phyloP scores from a whole-genome alignment of 92 coral and sea anemone species.

The Epizoanthus fatuus region DNA sequence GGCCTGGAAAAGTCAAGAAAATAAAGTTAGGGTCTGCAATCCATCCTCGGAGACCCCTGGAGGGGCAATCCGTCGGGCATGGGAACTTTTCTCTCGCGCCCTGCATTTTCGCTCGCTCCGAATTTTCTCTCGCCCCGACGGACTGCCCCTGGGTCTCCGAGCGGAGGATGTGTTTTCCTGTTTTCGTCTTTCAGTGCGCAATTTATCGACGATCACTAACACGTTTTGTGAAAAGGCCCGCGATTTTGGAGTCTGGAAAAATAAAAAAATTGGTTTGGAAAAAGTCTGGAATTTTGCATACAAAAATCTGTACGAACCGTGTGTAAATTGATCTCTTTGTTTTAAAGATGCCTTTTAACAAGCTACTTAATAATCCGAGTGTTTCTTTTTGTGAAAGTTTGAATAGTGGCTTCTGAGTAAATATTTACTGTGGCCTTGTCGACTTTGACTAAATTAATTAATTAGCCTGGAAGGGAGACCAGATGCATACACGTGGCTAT shows the following conservation, averaged over 20 bases:
- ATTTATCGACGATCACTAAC: neutral
- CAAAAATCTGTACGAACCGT: neutral
- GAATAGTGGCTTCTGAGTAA: slow-evolving; percentile 26
- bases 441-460: neutral
- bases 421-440: slow-evolving; percentile 10
- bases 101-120: too few relatives aligned
- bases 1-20: too few relatives aligned
- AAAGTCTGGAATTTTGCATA: neutral
- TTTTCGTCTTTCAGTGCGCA: neutral
- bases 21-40: too few relatives aligned
- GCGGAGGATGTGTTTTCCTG: too few relatives aligned
- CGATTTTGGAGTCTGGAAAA: neutral
- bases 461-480: too few relatives aligned
- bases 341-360: neutral
- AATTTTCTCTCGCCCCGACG: too few relatives aligned
- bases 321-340: slow-evolving; percentile 4
- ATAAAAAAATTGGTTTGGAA: neutral
- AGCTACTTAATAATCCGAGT: slow-evolving; percentile 1
- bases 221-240: too few relatives aligned
- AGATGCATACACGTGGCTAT: too few relatives aligned
- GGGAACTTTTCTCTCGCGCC: too few relatives aligned
- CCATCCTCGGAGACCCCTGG: too few relatives aligned
- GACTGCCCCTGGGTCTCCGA: too few relatives aligned
- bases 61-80: too few relatives aligned
- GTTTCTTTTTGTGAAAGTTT: slow-evolving; percentile 4